phyloP scores from a whole-genome alignment of 2,888 invertebrate genomes.

The Rhaphigaster nebulosa region DNA sequence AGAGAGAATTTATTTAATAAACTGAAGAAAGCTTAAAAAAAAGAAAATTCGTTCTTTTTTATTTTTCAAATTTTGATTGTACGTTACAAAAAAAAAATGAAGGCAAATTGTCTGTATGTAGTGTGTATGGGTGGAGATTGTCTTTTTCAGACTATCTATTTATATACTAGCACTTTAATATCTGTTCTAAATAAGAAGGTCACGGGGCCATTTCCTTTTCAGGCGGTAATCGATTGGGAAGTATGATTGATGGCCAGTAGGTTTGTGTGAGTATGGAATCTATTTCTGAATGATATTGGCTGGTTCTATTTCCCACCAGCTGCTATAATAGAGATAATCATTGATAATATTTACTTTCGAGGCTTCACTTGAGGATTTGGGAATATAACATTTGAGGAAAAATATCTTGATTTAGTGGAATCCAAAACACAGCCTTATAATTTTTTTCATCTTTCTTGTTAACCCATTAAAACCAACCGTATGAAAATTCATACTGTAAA shows the following conservation, averaged over 20 bases:
- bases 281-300: background rate
- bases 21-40: background rate
- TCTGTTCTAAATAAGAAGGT: conserved; percentile 9
- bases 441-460: too few species aligned
- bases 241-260: background rate
- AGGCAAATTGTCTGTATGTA: background rate
- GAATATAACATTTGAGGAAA: background rate
- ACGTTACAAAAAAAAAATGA: background rate
- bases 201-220: conserved; percentile 18
- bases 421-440: too few species aligned
- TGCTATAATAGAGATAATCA: background rate
- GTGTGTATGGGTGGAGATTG: background rate
- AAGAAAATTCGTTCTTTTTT: background rate
- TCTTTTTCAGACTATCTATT: background rate
- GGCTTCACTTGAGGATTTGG: background rate
- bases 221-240: background rate
- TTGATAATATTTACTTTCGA: background rate
- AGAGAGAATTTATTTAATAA: background rate
- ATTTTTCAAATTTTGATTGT: background rate
- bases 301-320: background rate
- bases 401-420: too few species aligned
- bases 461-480: too few species aligned
- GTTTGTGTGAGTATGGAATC: background rate
- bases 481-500: too few species aligned
- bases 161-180: background rate